Conservation (phyloP, 2,113 vertebrate genomes). For the Hiodon tergisus region DNA sequence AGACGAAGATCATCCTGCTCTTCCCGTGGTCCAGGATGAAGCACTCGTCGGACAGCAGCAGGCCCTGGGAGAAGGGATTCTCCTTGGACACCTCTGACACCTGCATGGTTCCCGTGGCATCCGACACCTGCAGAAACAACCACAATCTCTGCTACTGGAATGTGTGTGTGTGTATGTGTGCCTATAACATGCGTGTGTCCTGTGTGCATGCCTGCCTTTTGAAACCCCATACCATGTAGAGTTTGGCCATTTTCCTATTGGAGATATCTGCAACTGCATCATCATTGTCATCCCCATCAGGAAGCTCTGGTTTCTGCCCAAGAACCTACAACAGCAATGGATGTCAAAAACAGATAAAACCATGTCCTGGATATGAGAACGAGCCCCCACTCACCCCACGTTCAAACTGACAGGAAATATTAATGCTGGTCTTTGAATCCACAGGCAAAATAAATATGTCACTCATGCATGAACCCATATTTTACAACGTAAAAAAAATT, state of each 20-base stretch:
- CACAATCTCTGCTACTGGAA: no score
- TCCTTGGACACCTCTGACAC: constrained; percentile 71
- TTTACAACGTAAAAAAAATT: no score
- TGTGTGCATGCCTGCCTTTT: not conserved
- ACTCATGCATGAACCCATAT: no score
- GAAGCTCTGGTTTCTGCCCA: constrained; percentile 69
- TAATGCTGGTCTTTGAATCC: no score
- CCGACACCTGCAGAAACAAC: constrained; percentile 68
- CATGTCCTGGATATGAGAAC: no score
- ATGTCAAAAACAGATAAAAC: not conserved
- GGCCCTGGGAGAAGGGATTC: constrained; percentile 75
- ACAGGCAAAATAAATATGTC: no score
- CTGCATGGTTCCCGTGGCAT: constrained; percentile 78
- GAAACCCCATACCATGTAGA: constrained; percentile 74
- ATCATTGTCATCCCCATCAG: constrained; percentile 57
- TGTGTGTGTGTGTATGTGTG: no score
- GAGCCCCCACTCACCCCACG: no score
- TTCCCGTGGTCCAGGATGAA: constrained; percentile 82
- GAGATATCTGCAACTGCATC: constrained; percentile 71
- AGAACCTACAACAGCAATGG: constrained; percentile 63
- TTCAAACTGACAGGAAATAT: no score
- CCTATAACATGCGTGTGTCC: constrained; percentile 8
- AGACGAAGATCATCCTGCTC: constrained; percentile 81
- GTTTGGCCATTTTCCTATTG: constrained; percentile 80
- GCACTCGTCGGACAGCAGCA: constrained; percentile 80